Conservation (phyloP, 2,797 vertebrate genomes). For the Sebastes alutus region DNA sequence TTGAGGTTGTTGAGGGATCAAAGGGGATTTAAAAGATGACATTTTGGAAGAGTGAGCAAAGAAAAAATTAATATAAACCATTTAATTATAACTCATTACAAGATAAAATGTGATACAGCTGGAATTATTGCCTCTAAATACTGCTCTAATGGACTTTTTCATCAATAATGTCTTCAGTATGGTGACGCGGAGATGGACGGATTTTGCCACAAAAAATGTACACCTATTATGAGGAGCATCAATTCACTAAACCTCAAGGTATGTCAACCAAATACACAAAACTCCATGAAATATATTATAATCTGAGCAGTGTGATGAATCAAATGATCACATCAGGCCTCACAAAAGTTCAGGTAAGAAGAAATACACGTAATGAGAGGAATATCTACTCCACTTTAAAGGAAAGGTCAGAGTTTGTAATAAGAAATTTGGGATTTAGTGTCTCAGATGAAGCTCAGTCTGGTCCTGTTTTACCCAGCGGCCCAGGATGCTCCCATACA, state of each 20-base stretch:
- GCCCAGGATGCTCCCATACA: not conserved
- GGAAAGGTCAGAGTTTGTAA: not conserved
- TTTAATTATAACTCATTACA: not conserved
- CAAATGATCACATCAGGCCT: conserved; percentile 1
- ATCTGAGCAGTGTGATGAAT: not conserved
- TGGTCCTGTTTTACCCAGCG: not conserved
- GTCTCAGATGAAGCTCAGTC: not conserved
- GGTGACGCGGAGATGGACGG: not conserved
- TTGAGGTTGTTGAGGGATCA: not conserved
- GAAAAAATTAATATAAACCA: not conserved
- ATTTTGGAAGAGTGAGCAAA: not conserved
- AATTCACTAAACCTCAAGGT: not conserved
- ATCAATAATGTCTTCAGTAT: conserved; percentile 7
- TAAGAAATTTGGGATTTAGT: not conserved
- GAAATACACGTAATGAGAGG: not conserved
- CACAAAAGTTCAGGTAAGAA: conserved; percentile 20
- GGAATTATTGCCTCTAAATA: conserved; percentile 2
- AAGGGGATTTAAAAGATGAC: not conserved
- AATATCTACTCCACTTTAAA: not conserved
- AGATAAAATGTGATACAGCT: not conserved
- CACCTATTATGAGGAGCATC: not conserved
- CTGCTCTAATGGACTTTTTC: conserved; percentile 11
- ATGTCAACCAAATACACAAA: not conserved
- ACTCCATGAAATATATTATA: not conserved
- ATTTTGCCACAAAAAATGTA: not conserved